phyloP scores from a whole-genome alignment of 1,140 invertebrate species.

The Mercenaria mercenaria region DNA sequence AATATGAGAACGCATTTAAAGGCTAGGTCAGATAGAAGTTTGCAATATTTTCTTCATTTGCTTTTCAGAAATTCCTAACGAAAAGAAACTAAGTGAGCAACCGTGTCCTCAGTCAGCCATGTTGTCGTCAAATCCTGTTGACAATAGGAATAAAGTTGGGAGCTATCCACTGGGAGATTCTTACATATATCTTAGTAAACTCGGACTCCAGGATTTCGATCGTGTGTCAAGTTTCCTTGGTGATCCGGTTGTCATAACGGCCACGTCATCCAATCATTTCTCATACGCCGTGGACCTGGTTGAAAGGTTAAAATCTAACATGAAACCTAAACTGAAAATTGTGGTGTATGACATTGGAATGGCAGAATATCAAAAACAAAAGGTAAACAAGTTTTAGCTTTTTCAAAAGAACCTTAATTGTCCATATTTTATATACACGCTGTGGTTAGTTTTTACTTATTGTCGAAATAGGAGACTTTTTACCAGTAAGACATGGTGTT shows the following conservation, averaged over 20 bases:
- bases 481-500: no score
- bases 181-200: neutral
- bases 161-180: slow-evolving; percentile 3
- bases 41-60: no score
- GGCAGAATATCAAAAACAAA: neutral
- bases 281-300: neutral
- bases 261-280: neutral
- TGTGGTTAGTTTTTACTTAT: no score
- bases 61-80: no score
- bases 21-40: no score
- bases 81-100: no score
- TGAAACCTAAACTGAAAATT: neutral
- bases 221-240: neutral
- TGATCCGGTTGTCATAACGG: slow-evolving; percentile 3
- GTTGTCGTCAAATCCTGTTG: neutral
- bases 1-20: no score
- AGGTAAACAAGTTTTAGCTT: no score
- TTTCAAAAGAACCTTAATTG: no score
- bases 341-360: slow-evolving; percentile 2
- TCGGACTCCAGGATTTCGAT: neutral
- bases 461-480: no score
- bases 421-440: no score
- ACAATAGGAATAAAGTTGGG: neutral
- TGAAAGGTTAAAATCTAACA: neutral
- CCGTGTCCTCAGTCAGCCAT: slow-evolving; percentile 4